Conservation (phyloP, 2,113 vertebrate species). For the Gila orcuttii region DNA sequence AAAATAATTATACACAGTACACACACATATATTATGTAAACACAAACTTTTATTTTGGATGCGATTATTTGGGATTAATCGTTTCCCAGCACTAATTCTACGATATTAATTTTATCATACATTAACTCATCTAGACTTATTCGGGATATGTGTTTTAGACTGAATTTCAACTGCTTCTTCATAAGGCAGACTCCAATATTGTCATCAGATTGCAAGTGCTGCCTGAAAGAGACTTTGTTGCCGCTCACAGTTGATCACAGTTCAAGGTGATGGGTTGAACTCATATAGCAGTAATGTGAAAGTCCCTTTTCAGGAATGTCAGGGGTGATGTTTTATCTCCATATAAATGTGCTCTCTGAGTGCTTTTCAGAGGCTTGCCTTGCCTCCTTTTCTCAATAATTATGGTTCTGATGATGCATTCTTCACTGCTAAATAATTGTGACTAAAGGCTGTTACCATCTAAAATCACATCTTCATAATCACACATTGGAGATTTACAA, state of each 20-base stretch:
- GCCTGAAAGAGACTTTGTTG: not conserved
- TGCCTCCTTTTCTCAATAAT: not conserved
- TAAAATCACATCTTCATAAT: not conserved
- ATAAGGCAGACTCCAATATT: not conserved
- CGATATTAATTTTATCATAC: too few relatives aligned
- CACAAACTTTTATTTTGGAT: too few relatives aligned
- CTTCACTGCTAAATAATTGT: constrained; percentile 12
- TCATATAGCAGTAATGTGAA: constrained; percentile 4
- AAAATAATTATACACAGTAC: too few relatives aligned
- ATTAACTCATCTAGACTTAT: not conserved
- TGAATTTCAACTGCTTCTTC: not conserved
- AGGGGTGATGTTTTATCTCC: constrained; percentile 19
- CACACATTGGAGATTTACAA: not conserved
- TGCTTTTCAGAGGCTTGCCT: constrained; percentile 4
- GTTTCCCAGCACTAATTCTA: too few relatives aligned
- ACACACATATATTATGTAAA: too few relatives aligned
- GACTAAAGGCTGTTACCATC: not conserved
- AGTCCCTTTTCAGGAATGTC: constrained; percentile 16
- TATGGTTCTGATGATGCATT: not conserved
- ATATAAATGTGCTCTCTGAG: constrained; percentile 25
- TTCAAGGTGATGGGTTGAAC: constrained; percentile 18
- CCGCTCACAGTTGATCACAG: not conserved
- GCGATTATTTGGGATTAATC: too few relatives aligned
- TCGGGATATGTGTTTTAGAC: not conserved
- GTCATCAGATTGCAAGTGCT: not conserved